Evolutionary conservation across 2,888 invertebrate species (phyloP), one percentile per base, ranked within the genome.

Genomic region (Acronicta psi): DNA sequence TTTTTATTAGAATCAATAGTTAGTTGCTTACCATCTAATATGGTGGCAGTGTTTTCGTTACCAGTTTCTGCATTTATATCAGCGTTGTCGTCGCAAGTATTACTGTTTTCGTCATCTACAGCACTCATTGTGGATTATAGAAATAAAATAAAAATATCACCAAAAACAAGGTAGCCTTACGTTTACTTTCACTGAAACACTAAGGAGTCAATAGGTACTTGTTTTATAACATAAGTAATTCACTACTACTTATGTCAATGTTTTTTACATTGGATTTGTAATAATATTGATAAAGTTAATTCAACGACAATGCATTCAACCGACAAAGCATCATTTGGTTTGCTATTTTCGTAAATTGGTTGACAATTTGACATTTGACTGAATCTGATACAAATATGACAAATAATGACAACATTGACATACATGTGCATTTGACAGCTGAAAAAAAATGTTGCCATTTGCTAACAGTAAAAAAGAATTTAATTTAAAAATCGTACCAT

Each of bases 71-170:
- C 20, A 4, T 34, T 46, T 17, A 16, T 13, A n/a, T 4, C 10
- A 1, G 29, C 17, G 0, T 40, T 49, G 8, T 58, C 55, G 2
- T 62, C 59, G 8, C 62, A 55, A 34, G 13, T 56, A 31, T 17
- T 55, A 25, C 20, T 58, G 9, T 13, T 49, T 14, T 46, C 31
- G 14, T 62, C 62, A 23, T 51, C 59, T 1, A 4, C 25, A 43
- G 46, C 55, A 69, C 73, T 62, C 75, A 73, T 73, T 47, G 10
- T 69, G 11, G 45, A 51, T 2, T 10, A 17, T 31, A 29, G 0
- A 16, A 0, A n/a, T n/a, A n/a, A 18, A 42, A 29, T 14, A 14
- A 38, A 38, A 25, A n/a, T 25, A 51, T 16, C 17, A 17, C 10
- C 25, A 16, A 41, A 38, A 51, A 51, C 31, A 49, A 34, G 34